These are phyloP conservation scores for Phyllopteryx taeniolatus DNA, from an alignment of 2,113 vertebrate genomes.

Conservation along the genomic window DNA sequence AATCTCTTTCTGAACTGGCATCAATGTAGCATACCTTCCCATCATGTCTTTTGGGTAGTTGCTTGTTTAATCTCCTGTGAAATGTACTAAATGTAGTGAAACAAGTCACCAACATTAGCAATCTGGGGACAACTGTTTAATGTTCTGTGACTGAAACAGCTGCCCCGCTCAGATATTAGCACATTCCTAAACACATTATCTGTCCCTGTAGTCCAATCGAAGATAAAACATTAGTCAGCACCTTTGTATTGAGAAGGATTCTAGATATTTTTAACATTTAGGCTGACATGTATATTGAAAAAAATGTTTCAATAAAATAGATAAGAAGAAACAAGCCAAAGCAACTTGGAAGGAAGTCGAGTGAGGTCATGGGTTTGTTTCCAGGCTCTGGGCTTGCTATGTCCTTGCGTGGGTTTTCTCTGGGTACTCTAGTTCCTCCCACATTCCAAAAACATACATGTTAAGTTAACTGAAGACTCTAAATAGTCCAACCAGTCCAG, in stretches of 20 bases:
- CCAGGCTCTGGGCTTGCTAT: not conserved
- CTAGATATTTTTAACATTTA: too few species aligned
- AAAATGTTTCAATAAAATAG: not conserved
- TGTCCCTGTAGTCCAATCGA: not conserved
- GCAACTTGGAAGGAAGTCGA: not conserved
- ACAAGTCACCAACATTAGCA: not conserved
- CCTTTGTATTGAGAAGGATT: not conserved
- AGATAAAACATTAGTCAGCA: not conserved
- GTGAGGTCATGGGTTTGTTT: too few species aligned
- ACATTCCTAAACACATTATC: not conserved
- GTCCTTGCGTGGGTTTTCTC: too few species aligned
- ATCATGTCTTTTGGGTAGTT: not conserved
- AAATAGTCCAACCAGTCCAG: too few species aligned
- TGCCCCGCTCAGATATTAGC: not conserved
- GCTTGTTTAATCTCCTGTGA: not conserved
- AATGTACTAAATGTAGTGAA: slow-evolving; percentile 5
- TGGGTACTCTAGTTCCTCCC: too few species aligned
- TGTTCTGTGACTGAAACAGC: not conserved
- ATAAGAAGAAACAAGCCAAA: not conserved
- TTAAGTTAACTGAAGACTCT: too few species aligned
- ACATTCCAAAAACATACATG: too few species aligned
- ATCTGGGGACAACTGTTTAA: not conserved
- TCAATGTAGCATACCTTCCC: not conserved
- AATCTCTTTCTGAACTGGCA: not conserved
- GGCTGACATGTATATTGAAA: not conserved